A percentile compares a stretch with the other conserved stretches of the same genome.
These are phyloP conservation scores for Oreortyx pictus DNA, from an alignment of 2,797 vertebrate species.

Conservation along the genomic window DNA sequence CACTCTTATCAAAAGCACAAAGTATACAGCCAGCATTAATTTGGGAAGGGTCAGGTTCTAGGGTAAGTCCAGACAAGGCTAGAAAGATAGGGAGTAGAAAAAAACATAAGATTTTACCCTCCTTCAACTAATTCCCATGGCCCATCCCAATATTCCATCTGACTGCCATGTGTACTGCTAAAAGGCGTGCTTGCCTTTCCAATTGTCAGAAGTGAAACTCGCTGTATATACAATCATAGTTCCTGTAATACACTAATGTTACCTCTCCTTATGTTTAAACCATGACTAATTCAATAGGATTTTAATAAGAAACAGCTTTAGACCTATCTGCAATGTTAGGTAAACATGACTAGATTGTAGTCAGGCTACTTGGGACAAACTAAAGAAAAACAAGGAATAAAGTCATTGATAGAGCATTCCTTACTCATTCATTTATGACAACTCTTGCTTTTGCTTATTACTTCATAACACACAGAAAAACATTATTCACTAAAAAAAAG, in stretches of 20 bases:
- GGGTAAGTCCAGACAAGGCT: not conserved
- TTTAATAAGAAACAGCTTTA: not conserved
- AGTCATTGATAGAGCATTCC: not conserved
- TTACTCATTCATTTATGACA: not conserved
- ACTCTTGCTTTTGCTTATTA: not conserved
- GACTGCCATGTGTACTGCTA: not conserved
- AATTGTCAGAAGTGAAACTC: not conserved
- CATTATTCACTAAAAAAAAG: not conserved
- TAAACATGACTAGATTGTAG: not conserved
- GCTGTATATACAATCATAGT: fast-evolving
- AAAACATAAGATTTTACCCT: not conserved
- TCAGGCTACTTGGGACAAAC: not conserved
- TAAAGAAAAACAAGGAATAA: not conserved
- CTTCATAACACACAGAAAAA: not conserved
- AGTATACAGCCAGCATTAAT: not conserved
- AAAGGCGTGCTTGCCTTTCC: not conserved
- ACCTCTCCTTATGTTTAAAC: not conserved
- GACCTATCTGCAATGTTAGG: not conserved
- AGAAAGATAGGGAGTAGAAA: not conserved
- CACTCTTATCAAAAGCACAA: not conserved
- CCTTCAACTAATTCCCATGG: not conserved
- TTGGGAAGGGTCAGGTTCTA: not conserved
- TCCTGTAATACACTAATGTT: not conserved
- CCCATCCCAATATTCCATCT: not conserved
- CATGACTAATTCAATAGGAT: not conserved